A percentile compares a stretch with the other conserved stretches of the same genome.
These are phyloP conservation scores for Hypomecis punctinalis DNA, from an alignment of 2,888 invertebrate genomes.

Conservation along the genomic window DNA sequence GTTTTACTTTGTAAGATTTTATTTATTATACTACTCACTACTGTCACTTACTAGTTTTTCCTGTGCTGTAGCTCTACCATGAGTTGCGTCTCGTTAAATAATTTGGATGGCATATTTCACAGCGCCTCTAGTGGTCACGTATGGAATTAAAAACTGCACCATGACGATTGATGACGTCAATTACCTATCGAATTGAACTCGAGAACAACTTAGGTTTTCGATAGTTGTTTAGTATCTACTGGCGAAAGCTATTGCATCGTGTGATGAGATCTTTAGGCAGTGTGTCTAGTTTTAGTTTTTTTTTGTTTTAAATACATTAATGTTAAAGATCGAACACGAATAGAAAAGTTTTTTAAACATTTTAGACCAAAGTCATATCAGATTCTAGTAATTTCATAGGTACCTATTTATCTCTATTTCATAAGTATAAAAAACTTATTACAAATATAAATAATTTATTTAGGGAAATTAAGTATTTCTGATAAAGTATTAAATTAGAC, in stretches of 20 bases:
- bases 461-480: constrained; percentile 24
- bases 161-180: too few relatives aligned
- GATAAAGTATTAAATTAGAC: constrained; percentile 24
- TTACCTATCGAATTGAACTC: too few relatives aligned
- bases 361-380: constrained; percentile 20
- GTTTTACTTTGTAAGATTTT: too few relatives aligned
- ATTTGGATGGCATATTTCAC: too few relatives aligned
- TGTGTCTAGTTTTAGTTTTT: neutral
- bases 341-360: neutral
- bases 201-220: too few relatives aligned
- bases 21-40: too few relatives aligned
- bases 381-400: constrained; percentile 2
- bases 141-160: too few relatives aligned
- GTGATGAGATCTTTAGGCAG: neutral
- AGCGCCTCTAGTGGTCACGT: too few relatives aligned
- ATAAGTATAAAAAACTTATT: constrained; percentile 3
- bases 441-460: constrained; percentile 15
- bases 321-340: neutral
- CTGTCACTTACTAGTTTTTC: too few relatives aligned
- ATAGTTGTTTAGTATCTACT: too few relatives aligned
- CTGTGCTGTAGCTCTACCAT: too few relatives aligned
- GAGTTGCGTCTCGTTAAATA: too few relatives aligned
- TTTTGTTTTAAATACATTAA: constrained; percentile 1
- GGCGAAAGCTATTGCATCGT: neutral
- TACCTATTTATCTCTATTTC: constrained; percentile 2